phyloP scores from a whole-genome alignment of 2,888 invertebrate species.

The Drosophila kambysellisi region DNA sequence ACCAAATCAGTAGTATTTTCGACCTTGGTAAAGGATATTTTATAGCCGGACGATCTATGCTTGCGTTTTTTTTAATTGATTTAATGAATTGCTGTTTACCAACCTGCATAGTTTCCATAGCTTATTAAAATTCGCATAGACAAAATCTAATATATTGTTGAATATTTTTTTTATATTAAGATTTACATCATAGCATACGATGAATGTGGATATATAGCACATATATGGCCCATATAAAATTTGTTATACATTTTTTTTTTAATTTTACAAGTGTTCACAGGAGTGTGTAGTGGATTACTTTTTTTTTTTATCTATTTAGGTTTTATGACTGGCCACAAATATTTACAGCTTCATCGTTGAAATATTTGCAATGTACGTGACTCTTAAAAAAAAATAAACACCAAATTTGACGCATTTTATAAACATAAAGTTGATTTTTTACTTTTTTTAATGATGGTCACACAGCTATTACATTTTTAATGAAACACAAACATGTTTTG shows the following conservation, averaged over 20 bases:
- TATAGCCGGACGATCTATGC: neutral
- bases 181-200: neutral
- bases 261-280: neutral
- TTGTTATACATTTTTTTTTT: neutral
- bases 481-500: conserved; percentile 75
- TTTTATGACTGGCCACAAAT: conserved; percentile 39
- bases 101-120: neutral
- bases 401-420: conserved; percentile 65
- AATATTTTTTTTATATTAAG: neutral
- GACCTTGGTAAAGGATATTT: neutral
- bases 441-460: conserved; percentile 23
- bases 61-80: neutral
- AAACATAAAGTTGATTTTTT: conserved; percentile 50
- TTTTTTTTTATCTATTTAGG: conserved; percentile 14
- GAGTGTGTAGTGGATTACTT: neutral
- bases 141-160: neutral
- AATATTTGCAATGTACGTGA: conserved; percentile 41
- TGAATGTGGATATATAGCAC: neutral
- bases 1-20: neutral
- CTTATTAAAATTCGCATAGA: no score
- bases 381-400: conserved; percentile 13
- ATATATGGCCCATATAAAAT: neutral
- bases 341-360: conserved; percentile 62
- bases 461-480: conserved; percentile 68
- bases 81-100: neutral